Evolutionary conservation across 2,888 invertebrate genomes (phyloP).

Genomic region (Pollenia griseotomentosa): DNA sequence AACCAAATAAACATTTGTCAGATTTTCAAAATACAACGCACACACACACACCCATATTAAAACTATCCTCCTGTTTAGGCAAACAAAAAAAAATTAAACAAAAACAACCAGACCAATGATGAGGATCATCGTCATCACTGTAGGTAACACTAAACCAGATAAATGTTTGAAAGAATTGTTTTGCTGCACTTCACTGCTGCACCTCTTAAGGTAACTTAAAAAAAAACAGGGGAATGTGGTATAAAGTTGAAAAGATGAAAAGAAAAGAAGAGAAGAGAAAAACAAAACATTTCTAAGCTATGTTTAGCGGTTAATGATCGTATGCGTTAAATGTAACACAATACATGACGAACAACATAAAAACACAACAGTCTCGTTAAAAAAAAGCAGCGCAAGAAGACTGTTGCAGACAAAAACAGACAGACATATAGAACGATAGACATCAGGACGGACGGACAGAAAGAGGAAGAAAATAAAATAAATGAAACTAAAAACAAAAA

Average conservation of each 20-base stretch:
- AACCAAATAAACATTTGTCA: constrained; percentile 54
- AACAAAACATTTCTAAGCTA: constrained; percentile 77
- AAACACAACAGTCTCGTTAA: constrained; percentile 14
- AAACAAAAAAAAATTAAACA: not conserved
- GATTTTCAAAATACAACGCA: constrained; percentile 40
- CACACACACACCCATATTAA: constrained; percentile 16
- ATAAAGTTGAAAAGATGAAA: constrained; percentile 11
- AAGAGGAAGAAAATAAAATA: constrained; percentile 6
- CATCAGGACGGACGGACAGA: constrained; percentile 38
- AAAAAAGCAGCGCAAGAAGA: constrained; percentile 3
- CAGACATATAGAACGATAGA: constrained; percentile 42
- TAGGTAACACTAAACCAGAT: constrained; percentile 57
- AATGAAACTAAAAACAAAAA: constrained; percentile 6
- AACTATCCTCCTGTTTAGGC: constrained; percentile 20
- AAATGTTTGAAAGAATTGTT: constrained; percentile 11
- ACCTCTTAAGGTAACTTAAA: constrained; percentile 6
- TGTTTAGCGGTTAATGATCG: constrained; percentile 83
- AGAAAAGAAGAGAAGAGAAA: constrained; percentile 20
- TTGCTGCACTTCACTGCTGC: not conserved
- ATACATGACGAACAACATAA: constrained; percentile 70
- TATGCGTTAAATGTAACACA: constrained; percentile 80
- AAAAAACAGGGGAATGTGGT: constrained; percentile 27
- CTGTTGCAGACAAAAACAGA: constrained; percentile 23
- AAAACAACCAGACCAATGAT: constrained; percentile 27
- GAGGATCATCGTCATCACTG: constrained; percentile 46